These are phyloP conservation scores for Drosophila insularis DNA, from an alignment of 1,140 invertebrate genomes.

Conservation along the genomic window DNA sequence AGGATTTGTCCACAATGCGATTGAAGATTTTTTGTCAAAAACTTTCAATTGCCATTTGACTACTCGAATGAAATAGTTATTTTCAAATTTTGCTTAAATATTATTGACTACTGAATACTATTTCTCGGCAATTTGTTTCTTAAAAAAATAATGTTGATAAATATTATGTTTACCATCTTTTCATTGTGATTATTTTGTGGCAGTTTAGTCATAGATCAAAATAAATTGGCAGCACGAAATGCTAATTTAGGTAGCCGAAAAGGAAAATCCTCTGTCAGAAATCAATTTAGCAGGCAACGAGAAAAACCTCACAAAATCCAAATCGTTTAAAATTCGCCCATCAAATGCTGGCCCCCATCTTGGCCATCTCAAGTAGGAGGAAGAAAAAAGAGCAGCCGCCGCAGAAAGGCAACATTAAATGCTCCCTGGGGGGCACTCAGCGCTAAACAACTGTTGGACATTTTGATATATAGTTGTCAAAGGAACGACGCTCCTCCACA, in stretches of 20 bases:
- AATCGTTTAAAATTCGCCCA: conserved; percentile 5
- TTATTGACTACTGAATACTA: too few species aligned
- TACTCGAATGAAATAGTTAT: too few species aligned
- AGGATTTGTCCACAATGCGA: too few species aligned
- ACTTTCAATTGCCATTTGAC: too few species aligned
- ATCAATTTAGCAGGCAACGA: conserved; percentile 13
- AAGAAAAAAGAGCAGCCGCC: conserved; percentile 23
- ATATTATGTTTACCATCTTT: too few species aligned
- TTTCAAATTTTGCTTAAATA: too few species aligned
- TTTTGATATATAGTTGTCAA: conserved; percentile 51
- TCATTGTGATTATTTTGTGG: too few species aligned
- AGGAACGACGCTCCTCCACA: conserved; percentile 25
- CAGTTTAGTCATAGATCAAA: not conserved
- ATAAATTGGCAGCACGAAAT: not conserved
- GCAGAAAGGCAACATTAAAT: conserved; percentile 47
- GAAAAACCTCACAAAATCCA: conserved; percentile 2
- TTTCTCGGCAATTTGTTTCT: too few species aligned
- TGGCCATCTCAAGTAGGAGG: conserved; percentile 14
- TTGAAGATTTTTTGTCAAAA: too few species aligned
- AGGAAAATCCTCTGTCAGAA: conserved; percentile 13
- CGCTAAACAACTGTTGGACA: conserved; percentile 48
- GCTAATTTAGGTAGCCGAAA: not conserved
- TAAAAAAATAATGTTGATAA: too few species aligned
- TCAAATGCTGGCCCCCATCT: conserved; percentile 9
- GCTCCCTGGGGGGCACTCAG: conserved; percentile 54